A percentile compares a stretch with the other conserved stretches of the same genome.
These are phyloP conservation scores for Ametastegia equiseti DNA, from an alignment of 2,888 invertebrate genomes.

Conservation along the genomic window DNA sequence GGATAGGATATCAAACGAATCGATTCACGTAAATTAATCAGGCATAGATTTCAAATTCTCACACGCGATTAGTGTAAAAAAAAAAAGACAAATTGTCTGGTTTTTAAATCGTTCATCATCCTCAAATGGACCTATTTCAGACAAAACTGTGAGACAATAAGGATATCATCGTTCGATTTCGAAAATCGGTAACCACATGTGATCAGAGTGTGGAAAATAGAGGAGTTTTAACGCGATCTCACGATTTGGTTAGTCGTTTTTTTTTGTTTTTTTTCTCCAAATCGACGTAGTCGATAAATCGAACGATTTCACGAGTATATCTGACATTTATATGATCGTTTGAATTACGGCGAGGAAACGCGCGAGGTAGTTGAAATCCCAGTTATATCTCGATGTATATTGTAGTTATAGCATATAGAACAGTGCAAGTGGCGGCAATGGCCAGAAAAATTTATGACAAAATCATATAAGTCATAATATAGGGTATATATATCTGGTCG, in stretches of 20 bases:
- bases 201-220: no score
- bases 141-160: no score
- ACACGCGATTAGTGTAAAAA: not conserved
- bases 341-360: not conserved
- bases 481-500: constrained; percentile 49
- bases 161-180: not conserved
- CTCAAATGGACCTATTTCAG: no score
- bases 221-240: no score
- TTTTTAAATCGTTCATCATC: no score
- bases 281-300: no score
- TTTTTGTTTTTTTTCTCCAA: no score
- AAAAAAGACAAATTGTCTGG: no score
- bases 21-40: not conserved
- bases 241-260: no score
- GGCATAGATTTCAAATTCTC: not conserved
- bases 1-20: not conserved
- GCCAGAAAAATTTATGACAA: constrained; percentile 41
- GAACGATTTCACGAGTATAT: no score
- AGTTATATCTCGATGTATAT: constrained; percentile 52
- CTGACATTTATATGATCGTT: not conserved
- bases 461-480: constrained; percentile 48
- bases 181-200: no score
- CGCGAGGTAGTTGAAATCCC: constrained; percentile 5
- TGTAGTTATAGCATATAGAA: constrained; percentile 59
- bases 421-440: constrained; percentile 34